Evolutionary conservation across 2,113 vertebrate species (phyloP).

Genomic region (Campylorhamphus procurvoides): DNA sequence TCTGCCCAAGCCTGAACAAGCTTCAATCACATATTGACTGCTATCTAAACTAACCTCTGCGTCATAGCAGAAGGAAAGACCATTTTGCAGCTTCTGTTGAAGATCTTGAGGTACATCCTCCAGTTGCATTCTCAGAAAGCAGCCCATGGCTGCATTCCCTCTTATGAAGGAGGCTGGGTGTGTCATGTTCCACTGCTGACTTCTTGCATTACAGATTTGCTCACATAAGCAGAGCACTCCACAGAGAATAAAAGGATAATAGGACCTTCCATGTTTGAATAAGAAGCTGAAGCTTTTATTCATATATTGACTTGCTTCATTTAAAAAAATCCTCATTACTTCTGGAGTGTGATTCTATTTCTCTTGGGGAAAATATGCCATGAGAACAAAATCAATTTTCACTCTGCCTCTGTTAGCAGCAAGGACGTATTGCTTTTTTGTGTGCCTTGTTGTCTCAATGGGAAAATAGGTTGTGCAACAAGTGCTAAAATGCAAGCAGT

Average conservation of each 20-base stretch:
- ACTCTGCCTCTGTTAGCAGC: not conserved
- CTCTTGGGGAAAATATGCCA: not conserved
- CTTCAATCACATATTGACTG: not conserved
- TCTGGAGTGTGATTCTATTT: not conserved
- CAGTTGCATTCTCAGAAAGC: not conserved
- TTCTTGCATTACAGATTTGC: not conserved
- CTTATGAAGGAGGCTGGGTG: not conserved
- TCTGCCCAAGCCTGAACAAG: not conserved
- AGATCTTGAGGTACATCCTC: not conserved
- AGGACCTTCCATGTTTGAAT: not conserved
- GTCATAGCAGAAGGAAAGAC: not conserved
- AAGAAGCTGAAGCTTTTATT: not conserved
- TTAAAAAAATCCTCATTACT: not conserved
- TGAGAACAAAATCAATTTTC: not conserved
- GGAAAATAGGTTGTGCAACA: not conserved
- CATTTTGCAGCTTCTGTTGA: not conserved
- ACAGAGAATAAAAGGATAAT: not conserved
- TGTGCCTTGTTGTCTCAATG: not conserved
- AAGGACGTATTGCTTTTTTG: not conserved
- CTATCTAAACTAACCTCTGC: not conserved
- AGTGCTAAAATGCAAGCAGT: not conserved
- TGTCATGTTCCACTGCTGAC: not conserved
- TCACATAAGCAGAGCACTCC: not conserved
- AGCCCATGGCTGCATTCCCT: not conserved
- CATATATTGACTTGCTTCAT: not conserved